Conservation (phyloP, 2,113 vertebrate genomes). For the Varanus komodoensis region DNA sequence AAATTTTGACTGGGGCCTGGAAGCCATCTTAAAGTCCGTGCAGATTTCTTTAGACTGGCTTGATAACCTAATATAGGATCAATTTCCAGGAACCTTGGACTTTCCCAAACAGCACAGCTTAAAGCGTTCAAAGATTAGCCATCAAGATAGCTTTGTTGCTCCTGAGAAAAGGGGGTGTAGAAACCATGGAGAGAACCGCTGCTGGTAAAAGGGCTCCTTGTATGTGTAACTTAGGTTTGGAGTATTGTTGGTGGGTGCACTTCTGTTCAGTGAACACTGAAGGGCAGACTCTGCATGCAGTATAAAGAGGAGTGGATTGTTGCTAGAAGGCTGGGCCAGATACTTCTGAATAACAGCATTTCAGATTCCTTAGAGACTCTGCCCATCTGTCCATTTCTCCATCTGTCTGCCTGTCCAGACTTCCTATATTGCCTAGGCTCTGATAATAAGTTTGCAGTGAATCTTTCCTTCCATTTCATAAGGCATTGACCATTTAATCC, state of each 20-base stretch:
- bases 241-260: neutral
- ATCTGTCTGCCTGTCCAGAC: no score
- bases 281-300: slow-evolving; percentile 61
- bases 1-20: no score
- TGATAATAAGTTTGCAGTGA: neutral
- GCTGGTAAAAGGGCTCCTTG: neutral
- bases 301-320: slow-evolving; percentile 27
- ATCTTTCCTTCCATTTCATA: neutral
- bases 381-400: neutral
- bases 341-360: neutral
- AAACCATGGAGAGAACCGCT: neutral
- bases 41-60: no score
- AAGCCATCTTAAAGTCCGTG: no score
- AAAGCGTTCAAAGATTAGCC: neutral
- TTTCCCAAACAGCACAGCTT: no score
- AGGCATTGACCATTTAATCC: no score
- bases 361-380: neutral
- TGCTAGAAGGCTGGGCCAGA: neutral
- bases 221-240: no score
- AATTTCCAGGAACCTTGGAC: no score
- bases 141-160: neutral
- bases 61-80: no score
- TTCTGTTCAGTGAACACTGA: slow-evolving; percentile 45
- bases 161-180: neutral
- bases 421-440: neutral